Base-by-base conservation (phyloP, 2,797 vertebrate species). In the Chelonia mydas region DNA sequence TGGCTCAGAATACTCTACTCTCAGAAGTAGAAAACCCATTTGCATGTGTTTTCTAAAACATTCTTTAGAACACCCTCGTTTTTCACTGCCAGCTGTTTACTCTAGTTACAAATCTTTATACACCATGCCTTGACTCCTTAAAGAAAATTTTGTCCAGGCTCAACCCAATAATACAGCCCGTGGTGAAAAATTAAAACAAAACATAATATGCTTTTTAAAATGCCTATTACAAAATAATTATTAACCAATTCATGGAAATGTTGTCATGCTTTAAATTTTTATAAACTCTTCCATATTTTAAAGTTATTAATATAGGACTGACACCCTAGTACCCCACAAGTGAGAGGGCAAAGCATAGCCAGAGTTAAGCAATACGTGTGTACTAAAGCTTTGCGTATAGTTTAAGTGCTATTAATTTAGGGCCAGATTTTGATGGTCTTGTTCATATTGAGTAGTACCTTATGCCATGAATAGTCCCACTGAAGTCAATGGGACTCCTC, bases 11-110 rank as follows among this genome's bases (percentile, higher is more conserved):
- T 82, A 90, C 13, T 45, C 41, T 61, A 86, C 31, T 49, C 84
- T 83, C 74, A 21, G 86, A 94, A 92, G 91, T 49, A 91, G 47
- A 92, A 95, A 95, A 92, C 89, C 17, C 77, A 94, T 90, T 94
- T 51, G 72, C 53, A 51, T 51, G 0, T 41, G 1, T 86, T 94
- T 89, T 90, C 55, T 88, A 72, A 95, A 95, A 93, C 93, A 94
- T 91, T 89, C 93, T 54, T 15, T 78, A 91, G 84, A 47, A 79
- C 13, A 23, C 87, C 72, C 11, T 2, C 31, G 90, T 90, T 92
- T 87, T 47, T 49, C 81, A n/a, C 15, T 23, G 5, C 45, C 87
- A 83, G 82, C 41, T 84, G 92, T 17, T 86, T 87, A 90, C 81
- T 91, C 53, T 16, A 53, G 28, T 79, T 92, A 80, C 0, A 1